phyloP scores from a whole-genome alignment of 2,797 vertebrate species.

The Acanthurus tractus region DNA sequence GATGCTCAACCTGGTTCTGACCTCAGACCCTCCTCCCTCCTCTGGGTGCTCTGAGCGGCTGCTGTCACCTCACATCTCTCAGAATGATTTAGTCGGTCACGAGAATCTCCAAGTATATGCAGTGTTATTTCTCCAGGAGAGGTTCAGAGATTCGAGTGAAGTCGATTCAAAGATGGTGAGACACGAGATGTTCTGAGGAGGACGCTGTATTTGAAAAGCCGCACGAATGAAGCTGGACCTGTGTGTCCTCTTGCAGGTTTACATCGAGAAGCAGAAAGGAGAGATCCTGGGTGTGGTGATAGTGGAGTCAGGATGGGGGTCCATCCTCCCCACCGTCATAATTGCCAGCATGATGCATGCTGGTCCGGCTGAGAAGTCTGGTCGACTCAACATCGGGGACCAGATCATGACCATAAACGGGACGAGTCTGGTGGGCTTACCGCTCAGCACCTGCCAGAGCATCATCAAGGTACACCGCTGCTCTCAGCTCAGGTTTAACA shows the following conservation, averaged over 20 bases:
- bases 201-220: neutral
- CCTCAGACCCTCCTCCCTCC: constrained; percentile 10
- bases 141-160: neutral
- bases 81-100: neutral
- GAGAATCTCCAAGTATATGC: neutral
- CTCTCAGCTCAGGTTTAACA: no score
- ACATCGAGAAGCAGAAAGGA: constrained; percentile 97
- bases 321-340: constrained; percentile 97
- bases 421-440: constrained; percentile 96
- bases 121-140: neutral
- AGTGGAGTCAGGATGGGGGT: constrained; percentile 98
- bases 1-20: constrained; percentile 8
- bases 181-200: neutral
- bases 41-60: neutral
- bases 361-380: constrained; percentile 94
- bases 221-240: neutral
- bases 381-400: constrained; percentile 95
- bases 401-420: constrained; percentile 99
- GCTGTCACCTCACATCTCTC: constrained; percentile 24
- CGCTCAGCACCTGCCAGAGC: constrained; percentile 97
- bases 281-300: constrained; percentile 96
- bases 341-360: constrained; percentile 98
- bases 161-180: neutral
- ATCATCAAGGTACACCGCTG: constrained; percentile 92
- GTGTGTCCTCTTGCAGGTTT: constrained; percentile 84